Percentiles rank a stretch among this genome's conserved stretches.
Evolutionary conservation across 2,113 vertebrate species (phyloP).

Genomic region (Cepphus grylle): DNA sequence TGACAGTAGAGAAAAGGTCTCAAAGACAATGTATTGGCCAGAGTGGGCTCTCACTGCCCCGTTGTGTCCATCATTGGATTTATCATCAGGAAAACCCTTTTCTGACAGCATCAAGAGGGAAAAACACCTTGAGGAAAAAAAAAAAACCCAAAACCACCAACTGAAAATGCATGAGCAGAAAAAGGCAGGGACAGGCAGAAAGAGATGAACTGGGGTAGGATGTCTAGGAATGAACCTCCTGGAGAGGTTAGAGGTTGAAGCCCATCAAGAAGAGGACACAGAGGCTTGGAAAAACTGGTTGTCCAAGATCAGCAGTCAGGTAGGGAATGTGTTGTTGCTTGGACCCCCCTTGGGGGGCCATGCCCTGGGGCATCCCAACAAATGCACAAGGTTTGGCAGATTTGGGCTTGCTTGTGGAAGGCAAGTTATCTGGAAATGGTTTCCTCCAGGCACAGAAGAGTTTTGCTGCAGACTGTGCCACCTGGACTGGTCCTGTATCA

Average conservation of each 20-base stretch:
- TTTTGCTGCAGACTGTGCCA: background rate
- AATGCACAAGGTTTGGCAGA: background rate
- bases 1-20: background rate
- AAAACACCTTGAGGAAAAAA: background rate
- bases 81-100: background rate
- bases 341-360: background rate
- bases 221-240: background rate
- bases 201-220: background rate
- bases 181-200: background rate
- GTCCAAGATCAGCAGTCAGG: background rate
- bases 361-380: background rate
- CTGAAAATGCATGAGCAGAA: background rate
- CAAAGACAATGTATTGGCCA: background rate
- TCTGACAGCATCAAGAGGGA: background rate
- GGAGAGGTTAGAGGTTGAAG: background rate
- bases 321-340: background rate
- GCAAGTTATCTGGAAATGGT: background rate
- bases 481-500: background rate
- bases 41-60: background rate
- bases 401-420: background rate
- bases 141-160: background rate
- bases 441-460: background rate
- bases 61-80: background rate
- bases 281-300: background rate
- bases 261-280: background rate